Evolutionary conservation across 2,797 vertebrate species (phyloP).

Genomic region (Austrolebias charrua): DNA sequence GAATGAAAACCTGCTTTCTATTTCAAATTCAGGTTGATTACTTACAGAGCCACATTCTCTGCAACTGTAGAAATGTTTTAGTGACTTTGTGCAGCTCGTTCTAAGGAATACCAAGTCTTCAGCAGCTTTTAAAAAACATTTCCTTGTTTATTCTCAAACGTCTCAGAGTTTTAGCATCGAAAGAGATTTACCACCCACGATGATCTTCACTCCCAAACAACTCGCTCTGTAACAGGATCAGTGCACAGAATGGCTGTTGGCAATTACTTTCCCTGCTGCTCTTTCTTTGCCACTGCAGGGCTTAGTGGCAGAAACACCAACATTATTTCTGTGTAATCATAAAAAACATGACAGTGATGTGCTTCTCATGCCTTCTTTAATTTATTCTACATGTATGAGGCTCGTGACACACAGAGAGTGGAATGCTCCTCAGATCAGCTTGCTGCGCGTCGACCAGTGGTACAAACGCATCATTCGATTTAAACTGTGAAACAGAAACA

Average conservation of each 20-base stretch:
- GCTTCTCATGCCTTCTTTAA: background rate
- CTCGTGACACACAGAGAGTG: too few species aligned
- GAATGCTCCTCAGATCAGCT: too few species aligned
- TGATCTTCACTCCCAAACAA: conserved; percentile 45
- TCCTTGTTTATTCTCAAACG: conserved; percentile 19
- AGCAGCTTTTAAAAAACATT: conserved; percentile 10
- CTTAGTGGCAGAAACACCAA: conserved; percentile 10
- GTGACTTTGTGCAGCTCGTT: too few species aligned
- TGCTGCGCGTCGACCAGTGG: too few species aligned
- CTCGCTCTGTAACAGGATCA: conserved; percentile 7
- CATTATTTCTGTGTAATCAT: background rate
- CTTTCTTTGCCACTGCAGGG: background rate
- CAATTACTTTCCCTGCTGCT: conserved; percentile 38
- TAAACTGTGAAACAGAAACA: too few species aligned
- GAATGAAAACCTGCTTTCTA: too few species aligned
- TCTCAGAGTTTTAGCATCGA: conserved; percentile 26
- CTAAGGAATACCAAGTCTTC: background rate
- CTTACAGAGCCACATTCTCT: too few species aligned
- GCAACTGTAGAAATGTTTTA: too few species aligned
- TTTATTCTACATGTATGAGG: background rate
- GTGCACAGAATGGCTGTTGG: conserved; percentile 11
- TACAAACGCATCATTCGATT: too few species aligned
- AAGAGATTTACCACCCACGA: conserved; percentile 35
- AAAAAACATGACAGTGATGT: background rate
- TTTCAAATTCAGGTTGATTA: too few species aligned